Evolutionary conservation across 2,113 vertebrate genomes (phyloP), one percentile per base, ranked within the genome.

Genomic region (Xyliphius kryptos): DNA sequence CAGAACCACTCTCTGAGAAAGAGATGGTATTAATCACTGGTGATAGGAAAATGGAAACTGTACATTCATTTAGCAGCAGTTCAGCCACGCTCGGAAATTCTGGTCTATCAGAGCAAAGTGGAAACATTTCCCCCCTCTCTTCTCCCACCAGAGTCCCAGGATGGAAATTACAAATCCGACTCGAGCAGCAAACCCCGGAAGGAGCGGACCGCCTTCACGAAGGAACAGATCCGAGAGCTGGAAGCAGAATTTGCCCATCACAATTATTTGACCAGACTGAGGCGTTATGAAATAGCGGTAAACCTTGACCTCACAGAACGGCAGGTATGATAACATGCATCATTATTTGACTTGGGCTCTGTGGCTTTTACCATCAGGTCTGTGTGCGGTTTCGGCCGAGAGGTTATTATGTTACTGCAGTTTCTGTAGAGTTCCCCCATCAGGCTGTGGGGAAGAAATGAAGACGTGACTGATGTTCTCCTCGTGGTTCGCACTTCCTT

Each of bases 191-290:
- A 98, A 80, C 94, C 96, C 72, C 90, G 96, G 75, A 98, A 98
- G 84, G 95, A 98, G 89, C 83, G 96, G 71, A 98, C 96, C 69
- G 96, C 96, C 14, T 98, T 98, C 82, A 98, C 96, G 77, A 98
- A 98, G 83, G 96, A 98, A 70, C 96, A 98, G 78, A 97, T 98
- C 79, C 88, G 95, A 79, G 96, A 98, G 80, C 85, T 98, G 77
- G 96, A 98, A 85, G 92, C 96, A 13, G 96, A 98, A 81, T 98
- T 98, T 66, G 94, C 96, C 72, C 96, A 98, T 85, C 96, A 98
- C 84, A 98, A 98, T 86, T 98, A 98, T 84, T 86, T 98, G 82
- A 98, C 96, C 71, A 84, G 96, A 66, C 91, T 98, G 87, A 87
- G 96, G 73, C 79, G 96, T 82, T 98, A 98, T 21, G 95, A 98